Conservation (phyloP, 2,797 vertebrate species). For the Corythornis leucogaster region DNA sequence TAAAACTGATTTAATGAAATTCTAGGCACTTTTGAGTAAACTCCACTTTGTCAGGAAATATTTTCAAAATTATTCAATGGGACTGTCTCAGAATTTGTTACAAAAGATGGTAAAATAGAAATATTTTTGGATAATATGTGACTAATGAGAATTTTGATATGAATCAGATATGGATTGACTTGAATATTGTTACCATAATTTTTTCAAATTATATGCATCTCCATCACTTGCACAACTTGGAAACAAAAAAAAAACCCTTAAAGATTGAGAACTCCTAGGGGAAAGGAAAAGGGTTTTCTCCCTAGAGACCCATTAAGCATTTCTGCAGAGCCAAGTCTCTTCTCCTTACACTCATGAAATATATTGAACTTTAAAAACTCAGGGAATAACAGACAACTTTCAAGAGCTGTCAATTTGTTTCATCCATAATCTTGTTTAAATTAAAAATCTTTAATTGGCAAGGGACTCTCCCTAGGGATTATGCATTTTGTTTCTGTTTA, state of each 20-base stretch:
- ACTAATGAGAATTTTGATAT: background rate
- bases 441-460: background rate
- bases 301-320: background rate
- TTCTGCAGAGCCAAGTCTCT: background rate
- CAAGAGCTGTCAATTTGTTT: background rate
- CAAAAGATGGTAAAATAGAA: background rate
- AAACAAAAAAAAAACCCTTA: background rate
- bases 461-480: background rate
- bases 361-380: background rate
- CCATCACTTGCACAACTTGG: background rate
- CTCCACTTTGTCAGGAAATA: background rate
- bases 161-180: background rate
- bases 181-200: background rate
- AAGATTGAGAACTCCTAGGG: background rate
- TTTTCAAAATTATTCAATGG: background rate
- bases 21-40: background rate
- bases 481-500: fast-evolving
- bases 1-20: background rate
- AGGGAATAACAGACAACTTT: background rate
- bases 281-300: background rate
- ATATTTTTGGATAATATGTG: background rate
- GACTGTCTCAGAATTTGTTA: background rate
- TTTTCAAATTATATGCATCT: background rate
- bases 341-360: background rate
- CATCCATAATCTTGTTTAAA: background rate